Base-by-base conservation (phyloP, 2,888 invertebrate genomes). In the Ethmia dodecea region DNA sequence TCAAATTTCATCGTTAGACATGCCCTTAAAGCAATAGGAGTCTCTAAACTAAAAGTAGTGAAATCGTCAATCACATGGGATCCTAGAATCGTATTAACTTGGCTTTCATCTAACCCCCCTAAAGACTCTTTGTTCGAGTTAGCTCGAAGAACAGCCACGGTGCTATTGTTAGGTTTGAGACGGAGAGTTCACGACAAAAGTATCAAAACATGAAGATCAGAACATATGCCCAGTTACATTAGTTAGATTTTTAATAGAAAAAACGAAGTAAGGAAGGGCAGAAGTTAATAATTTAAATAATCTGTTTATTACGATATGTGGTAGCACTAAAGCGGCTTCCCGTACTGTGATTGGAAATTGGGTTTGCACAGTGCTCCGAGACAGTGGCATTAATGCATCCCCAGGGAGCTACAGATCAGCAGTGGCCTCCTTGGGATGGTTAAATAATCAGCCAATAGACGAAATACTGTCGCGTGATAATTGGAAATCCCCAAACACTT, bases 51-150 rank as follows among this genome's bases (percentile, higher is more conserved):
- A 24, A 10, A 20, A 12, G 11, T 9, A 5, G 5, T 3, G 13
- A 40, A 30, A 29, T 4, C 15, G 1, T 33, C 33, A n/a, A n/a
- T n/a, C 11, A 16, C 34, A 9, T 42, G 37, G 35, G 37, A 40
- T 13, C 33, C 34, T 5, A 24, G 35, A n/a, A 2, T 40, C 5
- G 18, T 43, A n/a, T 41, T 29, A 36, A 24, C 40, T 6, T 45
- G 37, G 38, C 11, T 43, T 13, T 43, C 1, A 43, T 41, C 43
- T 43, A 45, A 25, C 15, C 9, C 1, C 5, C 8, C 13, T 8
- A 8, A 24, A 9, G n/a, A 13, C 10, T 16, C 8, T 14, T 3
- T 22, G n/a, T 32, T 32, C 14, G 15, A 32, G 10, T 9, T 6
- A 2, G 3, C 4, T 5, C 13, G 32, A 11, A 13, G 15, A 10